Percentiles rank a stretch among this genome's conserved stretches.
These are phyloP conservation scores for Seriola rivoliana DNA, from an alignment of 2,113 vertebrate genomes.

Conservation along the genomic window DNA sequence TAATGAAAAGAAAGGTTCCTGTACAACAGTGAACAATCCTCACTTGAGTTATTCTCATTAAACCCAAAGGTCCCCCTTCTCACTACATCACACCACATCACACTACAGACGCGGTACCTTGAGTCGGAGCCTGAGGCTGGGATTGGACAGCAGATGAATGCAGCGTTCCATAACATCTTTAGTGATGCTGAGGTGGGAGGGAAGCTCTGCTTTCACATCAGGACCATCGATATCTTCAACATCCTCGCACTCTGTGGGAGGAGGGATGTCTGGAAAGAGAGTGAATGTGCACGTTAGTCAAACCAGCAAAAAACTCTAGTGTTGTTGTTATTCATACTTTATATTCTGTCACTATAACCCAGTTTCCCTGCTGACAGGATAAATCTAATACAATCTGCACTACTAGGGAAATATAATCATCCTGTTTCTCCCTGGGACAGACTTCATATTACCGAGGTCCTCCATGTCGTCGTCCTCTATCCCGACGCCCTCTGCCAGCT, in stretches of 20 bases:
- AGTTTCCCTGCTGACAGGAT: not conserved
- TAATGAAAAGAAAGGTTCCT: not conserved
- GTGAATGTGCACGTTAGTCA: not conserved
- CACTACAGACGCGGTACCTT: conserved; percentile 83
- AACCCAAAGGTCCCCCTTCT: not conserved
- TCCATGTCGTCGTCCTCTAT: conserved; percentile 72
- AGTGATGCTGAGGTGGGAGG: conserved; percentile 86
- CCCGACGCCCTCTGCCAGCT: conserved; percentile 87
- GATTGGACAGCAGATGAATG: conserved; percentile 89
- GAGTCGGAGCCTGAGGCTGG: conserved; percentile 86
- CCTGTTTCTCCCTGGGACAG: not conserved
- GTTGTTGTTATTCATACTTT: not conserved
- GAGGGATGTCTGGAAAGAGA: conserved; percentile 59
- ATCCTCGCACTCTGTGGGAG: conserved; percentile 50
- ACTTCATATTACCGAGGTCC: conserved; percentile 65
- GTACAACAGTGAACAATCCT: not conserved
- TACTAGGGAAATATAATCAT: not conserved
- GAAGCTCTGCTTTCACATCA: conserved; percentile 81
- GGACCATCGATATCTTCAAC: conserved; percentile 44
- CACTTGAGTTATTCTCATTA: not conserved
- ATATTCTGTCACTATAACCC: not conserved
- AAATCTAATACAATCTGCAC: not conserved
- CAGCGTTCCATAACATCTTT: conserved; percentile 92
- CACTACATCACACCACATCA: not conserved
- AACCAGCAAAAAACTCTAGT: not conserved